These are phyloP conservation scores for Pseudomugil tenellus DNA, from an alignment of 2,797 vertebrate species.

Conservation along the genomic window DNA sequence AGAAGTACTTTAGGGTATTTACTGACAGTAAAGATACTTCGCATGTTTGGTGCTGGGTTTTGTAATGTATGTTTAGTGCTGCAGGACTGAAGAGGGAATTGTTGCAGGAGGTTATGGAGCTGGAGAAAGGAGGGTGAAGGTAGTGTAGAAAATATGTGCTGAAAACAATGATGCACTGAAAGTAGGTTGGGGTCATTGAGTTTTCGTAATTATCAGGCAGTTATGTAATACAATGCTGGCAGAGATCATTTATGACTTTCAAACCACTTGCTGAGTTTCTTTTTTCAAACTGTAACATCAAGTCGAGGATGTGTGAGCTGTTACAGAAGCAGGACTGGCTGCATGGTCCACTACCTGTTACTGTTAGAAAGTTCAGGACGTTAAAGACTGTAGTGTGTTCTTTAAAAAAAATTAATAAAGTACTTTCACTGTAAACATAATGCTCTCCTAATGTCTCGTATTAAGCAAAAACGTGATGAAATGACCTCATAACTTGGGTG, in stretches of 20 bases:
- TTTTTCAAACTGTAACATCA: not conserved
- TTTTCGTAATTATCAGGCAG: slow-evolving; percentile 45
- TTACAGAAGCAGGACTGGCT: not conserved
- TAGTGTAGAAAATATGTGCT: slow-evolving; percentile 51
- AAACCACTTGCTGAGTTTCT: slow-evolving; percentile 33
- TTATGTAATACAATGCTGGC: slow-evolving; percentile 10
- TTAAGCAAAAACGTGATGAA: too few species aligned
- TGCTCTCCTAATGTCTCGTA: too few species aligned
- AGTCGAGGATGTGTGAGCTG: not conserved
- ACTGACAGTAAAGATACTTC: not conserved
- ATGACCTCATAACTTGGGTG: not conserved
- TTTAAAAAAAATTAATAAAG: too few species aligned
- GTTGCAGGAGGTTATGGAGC: slow-evolving; percentile 36
- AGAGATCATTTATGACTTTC: slow-evolving; percentile 19
- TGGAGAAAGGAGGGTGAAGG: slow-evolving; percentile 35
- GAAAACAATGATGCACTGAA: slow-evolving; percentile 61
- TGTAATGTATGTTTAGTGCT: slow-evolving; percentile 23
- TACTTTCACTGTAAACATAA: too few species aligned
- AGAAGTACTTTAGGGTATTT: slow-evolving; percentile 14
- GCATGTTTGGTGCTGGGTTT: slow-evolving; percentile 16
- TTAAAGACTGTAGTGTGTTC: too few species aligned
- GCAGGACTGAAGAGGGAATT: slow-evolving; percentile 31
- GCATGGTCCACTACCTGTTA: not conserved
- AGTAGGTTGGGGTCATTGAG: slow-evolving; percentile 60
- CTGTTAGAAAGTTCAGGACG: not conserved